Evolutionary conservation across 1,140 invertebrate species (phyloP), one percentile per base, ranked within the genome.

Genomic region (Belonocnema kinseyi): DNA sequence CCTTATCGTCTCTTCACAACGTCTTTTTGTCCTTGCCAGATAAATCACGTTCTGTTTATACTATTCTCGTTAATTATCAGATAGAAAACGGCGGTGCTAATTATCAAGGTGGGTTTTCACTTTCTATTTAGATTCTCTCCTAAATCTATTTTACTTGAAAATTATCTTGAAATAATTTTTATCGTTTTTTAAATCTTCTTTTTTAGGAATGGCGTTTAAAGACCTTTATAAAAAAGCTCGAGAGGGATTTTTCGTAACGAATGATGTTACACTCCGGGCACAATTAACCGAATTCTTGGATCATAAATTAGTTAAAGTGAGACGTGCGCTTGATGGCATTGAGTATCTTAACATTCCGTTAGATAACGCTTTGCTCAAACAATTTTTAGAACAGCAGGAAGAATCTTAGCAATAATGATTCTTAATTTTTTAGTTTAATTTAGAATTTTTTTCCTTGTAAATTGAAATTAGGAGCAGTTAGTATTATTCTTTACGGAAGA

Each of bases 241-340:
- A 61, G 97, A 98, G 91, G 92, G 93, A 13, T 98, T 99, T 90
- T 89, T 98, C 2, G 97, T 98, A 0, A 98, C 96, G 87, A 97
- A 96, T 4, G 97, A 99, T 91, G 91, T 96, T 13, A 97, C 96
- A 1, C 88, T 99, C 50, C 93, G 97, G 80, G 95, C 97, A 5
- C 97, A 98, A 85, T 91, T 99, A 2, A 97, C 96, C 1, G 98
- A 99, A 92, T 99, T 98, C 89, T 92, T 96, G 61, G 97, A 99
- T 91, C 98, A 99, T 89, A 97, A 98, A 88, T 92, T 99, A 72
- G 93, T 98, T 0, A 96, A 95, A 89, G 94, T 93, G 17, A 96
- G 96, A 86, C 94, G 96, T 82, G 95, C 94, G 74, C 89, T 92
- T 16, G 97, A 97, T 89, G 96, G 97, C 50, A 93, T 94, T 61